Evolutionary conservation across 1,140 invertebrate genomes (phyloP).

Genomic region (Mercenaria mercenaria): DNA sequence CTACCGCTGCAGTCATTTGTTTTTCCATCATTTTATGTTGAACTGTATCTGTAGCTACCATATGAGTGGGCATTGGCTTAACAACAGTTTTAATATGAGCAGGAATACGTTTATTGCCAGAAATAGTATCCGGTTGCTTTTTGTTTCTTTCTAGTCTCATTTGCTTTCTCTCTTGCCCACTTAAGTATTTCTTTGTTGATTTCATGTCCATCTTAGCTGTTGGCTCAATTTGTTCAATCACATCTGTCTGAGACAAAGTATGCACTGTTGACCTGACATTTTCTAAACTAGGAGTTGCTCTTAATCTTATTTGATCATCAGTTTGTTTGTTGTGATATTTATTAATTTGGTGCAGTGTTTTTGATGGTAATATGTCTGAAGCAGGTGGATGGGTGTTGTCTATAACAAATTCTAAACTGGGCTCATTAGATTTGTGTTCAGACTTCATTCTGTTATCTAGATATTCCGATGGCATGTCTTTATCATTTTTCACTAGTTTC

Average conservation of each 20-base stretch:
- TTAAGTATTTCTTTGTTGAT: neutral
- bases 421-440: neutral
- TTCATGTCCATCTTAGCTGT: neutral
- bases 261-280: slow-evolving; percentile 15
- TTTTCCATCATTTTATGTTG: neutral
- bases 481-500: too few relatives aligned
- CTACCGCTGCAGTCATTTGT: neutral
- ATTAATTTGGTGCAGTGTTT: neutral
- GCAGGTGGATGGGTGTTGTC: neutral
- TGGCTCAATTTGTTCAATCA: neutral
- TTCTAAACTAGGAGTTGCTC: neutral
- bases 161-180: neutral
- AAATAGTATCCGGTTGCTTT: neutral
- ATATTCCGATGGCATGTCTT: neutral
- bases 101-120: neutral
- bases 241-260: neutral
- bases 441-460: neutral
- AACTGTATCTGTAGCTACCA: neutral
- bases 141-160: neutral
- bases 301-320: neutral
- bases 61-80: neutral
- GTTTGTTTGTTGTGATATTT: neutral
- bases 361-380: neutral
- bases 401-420: neutral
- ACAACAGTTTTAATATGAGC: neutral